Conservation (phyloP, 2,113 vertebrate species). For the Chaetodon trifascialis region DNA sequence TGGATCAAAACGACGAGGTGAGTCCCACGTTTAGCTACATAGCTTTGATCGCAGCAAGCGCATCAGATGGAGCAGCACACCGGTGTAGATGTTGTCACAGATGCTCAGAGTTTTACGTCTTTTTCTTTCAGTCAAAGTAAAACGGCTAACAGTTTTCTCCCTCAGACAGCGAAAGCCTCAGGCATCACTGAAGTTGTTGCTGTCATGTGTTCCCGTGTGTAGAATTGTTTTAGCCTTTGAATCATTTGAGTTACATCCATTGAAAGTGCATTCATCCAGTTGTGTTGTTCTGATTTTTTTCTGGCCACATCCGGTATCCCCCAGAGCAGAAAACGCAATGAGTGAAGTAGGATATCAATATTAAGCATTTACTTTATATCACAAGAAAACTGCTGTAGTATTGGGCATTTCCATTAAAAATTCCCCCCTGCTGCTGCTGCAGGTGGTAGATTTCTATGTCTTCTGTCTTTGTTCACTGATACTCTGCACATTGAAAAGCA, state of each 20-base stretch:
- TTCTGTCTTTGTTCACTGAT: not conserved
- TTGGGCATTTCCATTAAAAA: not conserved
- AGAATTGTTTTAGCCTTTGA: not conserved
- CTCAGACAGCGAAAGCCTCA: not conserved
- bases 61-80: not conserved
- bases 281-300: not conserved
- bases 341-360: not conserved
- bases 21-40: not conserved
- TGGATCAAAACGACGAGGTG: conserved; percentile 85
- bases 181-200: not conserved
- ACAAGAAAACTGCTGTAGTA: not conserved
- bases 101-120: too few species aligned
- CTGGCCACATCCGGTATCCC: not conserved
- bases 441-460: not conserved
- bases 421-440: not conserved
- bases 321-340: not conserved
- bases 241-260: not conserved
- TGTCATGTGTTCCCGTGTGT: not conserved
- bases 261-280: not conserved
- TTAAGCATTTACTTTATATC: not conserved
- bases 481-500: not conserved
- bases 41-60: not conserved
- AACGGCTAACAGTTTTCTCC: not conserved
- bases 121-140: not conserved
- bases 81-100: too few species aligned